These are phyloP conservation scores for Sweltsa coloradensis DNA, from an alignment of 1,140 invertebrate species.

Conservation along the genomic window DNA sequence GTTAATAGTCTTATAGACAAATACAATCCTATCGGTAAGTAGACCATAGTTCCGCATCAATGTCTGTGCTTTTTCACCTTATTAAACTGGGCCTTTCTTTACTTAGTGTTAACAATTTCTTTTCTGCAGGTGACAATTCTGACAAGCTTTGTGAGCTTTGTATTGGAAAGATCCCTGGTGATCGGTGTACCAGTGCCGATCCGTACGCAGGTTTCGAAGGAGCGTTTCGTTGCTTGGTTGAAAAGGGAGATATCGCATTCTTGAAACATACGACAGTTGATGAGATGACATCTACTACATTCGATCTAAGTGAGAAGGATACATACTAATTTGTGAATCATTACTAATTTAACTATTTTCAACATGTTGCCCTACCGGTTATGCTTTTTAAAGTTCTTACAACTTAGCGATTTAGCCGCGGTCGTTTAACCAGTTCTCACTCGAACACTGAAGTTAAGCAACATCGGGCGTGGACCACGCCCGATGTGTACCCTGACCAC, in stretches of 20 bases:
- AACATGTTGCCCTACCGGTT: too few relatives aligned
- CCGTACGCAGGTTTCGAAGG: slow-evolving; percentile 84
- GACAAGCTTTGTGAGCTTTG: slow-evolving; percentile 75
- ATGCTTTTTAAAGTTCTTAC: too few relatives aligned
- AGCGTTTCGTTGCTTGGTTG: slow-evolving; percentile 76
- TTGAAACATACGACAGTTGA: slow-evolving; percentile 73
- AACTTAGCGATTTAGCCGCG: too few relatives aligned
- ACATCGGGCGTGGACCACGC: too few relatives aligned
- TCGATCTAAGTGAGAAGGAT: slow-evolving; percentile 39
- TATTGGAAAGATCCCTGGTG: slow-evolving; percentile 57
- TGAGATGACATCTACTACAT: slow-evolving; percentile 46
- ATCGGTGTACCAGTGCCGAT: slow-evolving; percentile 74
- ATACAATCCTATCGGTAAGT: slow-evolving; percentile 83
- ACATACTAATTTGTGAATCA: slow-evolving; percentile 6
- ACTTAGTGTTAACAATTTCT: slow-evolving; percentile 6
- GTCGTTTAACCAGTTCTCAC: too few relatives aligned
- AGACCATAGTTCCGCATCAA: too few relatives aligned
- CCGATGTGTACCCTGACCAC: too few relatives aligned
- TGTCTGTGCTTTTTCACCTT: neutral
- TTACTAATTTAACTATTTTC: slow-evolving; percentile 12
- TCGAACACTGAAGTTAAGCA: too few relatives aligned
- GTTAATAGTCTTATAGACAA: slow-evolving; percentile 83
- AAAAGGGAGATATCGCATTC: slow-evolving; percentile 85
- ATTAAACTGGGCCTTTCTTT: neutral
- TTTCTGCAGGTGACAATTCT: slow-evolving; percentile 55